Base-by-base conservation (phyloP, 2,797 vertebrate genomes). In the Gadopsis bispinosus region DNA sequence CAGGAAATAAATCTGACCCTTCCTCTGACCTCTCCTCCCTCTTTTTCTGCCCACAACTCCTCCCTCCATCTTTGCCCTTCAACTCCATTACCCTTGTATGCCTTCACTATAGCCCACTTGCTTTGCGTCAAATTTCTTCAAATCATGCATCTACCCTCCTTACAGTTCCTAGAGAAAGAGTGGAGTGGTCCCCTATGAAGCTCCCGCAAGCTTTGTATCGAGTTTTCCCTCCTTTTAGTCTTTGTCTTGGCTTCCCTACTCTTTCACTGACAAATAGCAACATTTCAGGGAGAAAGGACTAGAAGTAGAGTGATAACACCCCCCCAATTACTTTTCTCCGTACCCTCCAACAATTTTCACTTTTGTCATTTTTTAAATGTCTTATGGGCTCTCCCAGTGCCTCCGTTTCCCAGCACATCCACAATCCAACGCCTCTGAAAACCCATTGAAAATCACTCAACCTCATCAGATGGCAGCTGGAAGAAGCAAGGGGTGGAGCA, bases 401-500 rank as follows among this genome's bases (percentile, higher is more conserved):
- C 83, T 74, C 69, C 8, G 64, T 84, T 92, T 91, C 89, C 87
- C 91, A 86, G 86, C 87, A 79, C 87, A 88, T 85, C 83, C 82
- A 47, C 86, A 75, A 76, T 51, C 77, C 67, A 1, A 4, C 4
- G 48, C 79, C 80, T 76, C 84, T 65, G 70, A 89, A 91, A 88
- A 73, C 81, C 90, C 85, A 92, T 92, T 92, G 85, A 91, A 89
- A 92, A 86, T 83, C 94, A 91, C 81, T 94, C 92, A 92, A 91
- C 86, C 94, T 94, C 92, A 90, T 94, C 93, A 88, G 88, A 83
- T 75, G 88, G 89, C 94, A 94, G 93, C 93, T 92, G 94, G 84
- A 81, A 89, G 88, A 91, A 88, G 89, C 83, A 84, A 90, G 86
- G 92, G 93, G 92, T 86, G 92, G 91, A 83, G 91, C 76, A 41